These are phyloP conservation scores for Tangara arthus DNA, from an alignment of 2,797 vertebrate genomes.

Conservation along the genomic window DNA sequence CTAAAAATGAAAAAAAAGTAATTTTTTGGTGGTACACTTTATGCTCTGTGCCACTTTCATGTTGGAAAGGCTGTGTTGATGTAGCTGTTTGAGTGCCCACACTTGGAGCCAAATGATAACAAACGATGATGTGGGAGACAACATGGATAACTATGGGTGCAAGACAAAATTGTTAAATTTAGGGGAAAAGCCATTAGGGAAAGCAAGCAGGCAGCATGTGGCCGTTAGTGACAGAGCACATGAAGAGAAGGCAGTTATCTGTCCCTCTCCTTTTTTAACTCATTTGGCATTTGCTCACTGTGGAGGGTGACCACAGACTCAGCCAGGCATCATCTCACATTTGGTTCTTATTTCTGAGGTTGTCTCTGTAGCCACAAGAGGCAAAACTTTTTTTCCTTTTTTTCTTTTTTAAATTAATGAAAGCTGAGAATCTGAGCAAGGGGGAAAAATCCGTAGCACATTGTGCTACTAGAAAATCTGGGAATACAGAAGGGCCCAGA, in stretches of 20 bases:
- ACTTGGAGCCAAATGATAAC: neutral
- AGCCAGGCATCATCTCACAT: neutral
- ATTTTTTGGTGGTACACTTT: neutral
- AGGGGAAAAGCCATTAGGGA: neutral
- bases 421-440: neutral
- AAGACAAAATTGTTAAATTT: neutral
- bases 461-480: neutral
- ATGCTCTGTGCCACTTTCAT: neutral
- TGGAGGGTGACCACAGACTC: neutral
- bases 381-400: neutral
- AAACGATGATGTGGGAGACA: neutral
- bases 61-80: neutral
- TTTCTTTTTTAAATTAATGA: neutral
- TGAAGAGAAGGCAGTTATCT: neutral
- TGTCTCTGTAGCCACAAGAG: slow-evolving; percentile 7
- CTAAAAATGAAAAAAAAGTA: neutral
- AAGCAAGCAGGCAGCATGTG: neutral
- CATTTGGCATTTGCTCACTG: neutral
- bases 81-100: neutral
- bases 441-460: neutral
- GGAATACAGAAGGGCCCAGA: neutral
- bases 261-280: neutral
- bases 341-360: slow-evolving; percentile 42
- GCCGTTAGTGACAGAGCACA: neutral
- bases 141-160: fast-evolving